Conservation (phyloP, 2,797 vertebrate genomes). For the Argyrosomus regius region DNA sequence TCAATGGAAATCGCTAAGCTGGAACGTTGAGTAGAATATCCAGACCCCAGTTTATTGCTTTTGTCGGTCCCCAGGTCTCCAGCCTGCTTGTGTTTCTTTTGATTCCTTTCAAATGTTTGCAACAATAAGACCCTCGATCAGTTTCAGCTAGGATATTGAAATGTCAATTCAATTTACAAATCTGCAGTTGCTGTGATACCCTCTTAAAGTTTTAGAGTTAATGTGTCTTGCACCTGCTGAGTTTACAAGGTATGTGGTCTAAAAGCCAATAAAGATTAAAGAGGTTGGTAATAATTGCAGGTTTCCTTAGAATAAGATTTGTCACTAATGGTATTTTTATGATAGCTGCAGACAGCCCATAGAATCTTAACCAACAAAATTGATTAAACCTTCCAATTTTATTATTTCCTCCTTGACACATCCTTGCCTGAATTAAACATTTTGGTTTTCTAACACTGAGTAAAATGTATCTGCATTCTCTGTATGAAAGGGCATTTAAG, state of each 20-base stretch:
- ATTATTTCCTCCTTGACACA: conserved; percentile 23
- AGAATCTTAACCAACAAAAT: conserved; percentile 18
- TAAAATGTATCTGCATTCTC: not conserved
- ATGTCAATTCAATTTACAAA: conserved; percentile 53
- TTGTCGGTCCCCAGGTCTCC: conserved; percentile 38
- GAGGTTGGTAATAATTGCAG: conserved; percentile 20
- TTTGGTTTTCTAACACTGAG: not conserved
- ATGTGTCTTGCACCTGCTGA: not conserved
- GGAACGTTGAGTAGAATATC: conserved; percentile 49
- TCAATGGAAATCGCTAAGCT: conserved; percentile 60
- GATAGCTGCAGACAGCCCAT: conserved; percentile 7
- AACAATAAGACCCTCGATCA: conserved; percentile 20
- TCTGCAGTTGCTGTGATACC: conserved; percentile 4
- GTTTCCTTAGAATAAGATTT: conserved; percentile 17
- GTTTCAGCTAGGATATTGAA: conserved; percentile 39
- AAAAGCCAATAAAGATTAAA: conserved; percentile 43
- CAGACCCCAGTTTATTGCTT: conserved; percentile 48
- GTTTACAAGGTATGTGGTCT: conserved; percentile 1
- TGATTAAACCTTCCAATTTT: conserved; percentile 19
- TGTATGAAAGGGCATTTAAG: conserved; percentile 1
- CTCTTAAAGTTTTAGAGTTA: conserved; percentile 26
- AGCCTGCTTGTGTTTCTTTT: conserved; percentile 32
- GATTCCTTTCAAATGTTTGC: conserved; percentile 46
- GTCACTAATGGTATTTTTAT: conserved; percentile 35
- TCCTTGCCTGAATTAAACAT: conserved; percentile 9